Evolutionary conservation across 2,797 vertebrate genomes (phyloP), one percentile per base, ranked within the genome.

Genomic region (Anableps anableps): DNA sequence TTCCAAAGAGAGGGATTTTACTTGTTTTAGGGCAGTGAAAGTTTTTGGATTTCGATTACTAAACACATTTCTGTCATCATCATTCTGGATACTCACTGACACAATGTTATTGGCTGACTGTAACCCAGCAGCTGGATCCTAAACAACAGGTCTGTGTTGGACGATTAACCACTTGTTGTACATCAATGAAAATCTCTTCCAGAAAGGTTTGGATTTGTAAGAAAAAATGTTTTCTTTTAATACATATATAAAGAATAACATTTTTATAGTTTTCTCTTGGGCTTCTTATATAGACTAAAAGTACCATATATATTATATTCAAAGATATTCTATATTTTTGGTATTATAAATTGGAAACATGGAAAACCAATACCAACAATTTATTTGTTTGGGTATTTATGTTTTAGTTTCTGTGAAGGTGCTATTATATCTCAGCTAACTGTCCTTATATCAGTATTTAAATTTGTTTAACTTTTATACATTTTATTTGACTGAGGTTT

Each of bases 11-110:
- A 60, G 62, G 74, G 41, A 86, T 80, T 75, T 81, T 62, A 75
- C 80, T 58, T 79, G 50, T 45, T 81, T 85, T 70, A 29, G 58
- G 72, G 79, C 26, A 79, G 86, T 89, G 83, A 48, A 83, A 89
- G 38, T 79, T 77, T 58, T 75, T n/a, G n/a, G n/a, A n/a, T n/a
- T n/a, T n/a, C n/a, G n/a, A n/a, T n/a, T n/a, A n/a, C n/a, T n/a
- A n/a, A n/a, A n/a, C n/a, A n/a, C n/a, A 82, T 81, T 84, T 92
- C 78, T 86, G 77, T 90, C 87, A 89, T 93, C 94, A 89, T 93
- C 87, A 92, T 93, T 94, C 85, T 72, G 60, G 81, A 81, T 5
- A 83, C 85, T 89, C 83, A 62, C 84, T 88, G 86, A 64, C 83
- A 85, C 76, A 8, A 80, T 82, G 77, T 82, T 87, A 86, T 85